Conservation (phyloP, 2,113 vertebrate genomes). For the Emydura subglobosa region DNA sequence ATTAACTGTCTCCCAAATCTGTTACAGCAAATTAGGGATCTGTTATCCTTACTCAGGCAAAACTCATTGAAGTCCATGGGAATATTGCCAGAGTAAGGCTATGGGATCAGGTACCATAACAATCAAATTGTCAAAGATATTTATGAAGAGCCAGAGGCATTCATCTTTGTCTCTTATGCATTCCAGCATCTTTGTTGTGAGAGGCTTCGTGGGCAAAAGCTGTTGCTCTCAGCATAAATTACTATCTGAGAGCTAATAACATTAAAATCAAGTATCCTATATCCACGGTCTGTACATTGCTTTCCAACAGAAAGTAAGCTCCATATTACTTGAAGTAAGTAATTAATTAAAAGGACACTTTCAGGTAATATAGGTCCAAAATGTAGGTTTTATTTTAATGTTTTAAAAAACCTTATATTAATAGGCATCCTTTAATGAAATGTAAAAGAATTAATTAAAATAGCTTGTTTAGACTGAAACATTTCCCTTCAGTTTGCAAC, state of each 20-base stretch:
- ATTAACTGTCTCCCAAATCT: constrained; percentile 4
- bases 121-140: neutral
- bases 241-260: neutral
- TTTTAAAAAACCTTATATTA: neutral
- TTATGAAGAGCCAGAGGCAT: neutral
- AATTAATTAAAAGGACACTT: constrained; percentile 28
- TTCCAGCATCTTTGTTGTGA: constrained; percentile 19
- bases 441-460: constrained; percentile 34
- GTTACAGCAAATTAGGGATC: neutral
- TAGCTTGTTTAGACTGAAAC: constrained; percentile 44
- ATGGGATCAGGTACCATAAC: constrained; percentile 20
- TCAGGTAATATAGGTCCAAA: constrained; percentile 32
- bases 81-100: constrained; percentile 6
- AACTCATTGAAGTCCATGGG: constrained; percentile 7
- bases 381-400: constrained; percentile 37
- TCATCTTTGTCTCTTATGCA: constrained; percentile 13
- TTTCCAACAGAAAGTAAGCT: constrained; percentile 19
- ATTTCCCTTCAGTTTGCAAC: constrained; percentile 58
- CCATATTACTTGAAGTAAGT: constrained; percentile 1
- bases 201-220: constrained; percentile 21
- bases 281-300: neutral
- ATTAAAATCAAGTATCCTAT: constrained; percentile 24
- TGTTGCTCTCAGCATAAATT: constrained; percentile 40
- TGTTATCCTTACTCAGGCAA: constrained; percentile 55
- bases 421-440: constrained; percentile 21